Conservation (phyloP, 1,140 invertebrate species). For the Bombus soroeensis region DNA sequence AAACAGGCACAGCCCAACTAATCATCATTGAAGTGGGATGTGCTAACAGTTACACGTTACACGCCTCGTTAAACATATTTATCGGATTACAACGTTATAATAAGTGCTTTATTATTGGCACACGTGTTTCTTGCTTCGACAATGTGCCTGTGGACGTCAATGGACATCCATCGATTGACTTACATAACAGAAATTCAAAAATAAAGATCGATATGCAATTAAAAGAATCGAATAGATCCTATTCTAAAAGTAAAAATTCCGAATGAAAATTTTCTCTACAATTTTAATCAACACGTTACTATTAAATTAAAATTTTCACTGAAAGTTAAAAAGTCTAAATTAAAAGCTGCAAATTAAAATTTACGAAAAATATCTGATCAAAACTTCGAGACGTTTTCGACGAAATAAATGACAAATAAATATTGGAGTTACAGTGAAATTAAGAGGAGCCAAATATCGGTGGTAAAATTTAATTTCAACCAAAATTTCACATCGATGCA, state of each 20-base stretch:
- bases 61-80: slow-evolving; percentile 36
- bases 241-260: neutral
- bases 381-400: neutral
- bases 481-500: neutral
- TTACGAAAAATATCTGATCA: neutral
- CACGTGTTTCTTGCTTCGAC: slow-evolving; percentile 1
- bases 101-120: slow-evolving; percentile 55
- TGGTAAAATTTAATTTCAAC: neutral
- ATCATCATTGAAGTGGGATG: slow-evolving; percentile 28
- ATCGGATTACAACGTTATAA: slow-evolving; percentile 54
- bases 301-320: neutral
- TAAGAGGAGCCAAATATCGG: neutral
- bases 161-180: too few relatives aligned
- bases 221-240: neutral
- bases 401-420: neutral
- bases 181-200: neutral
- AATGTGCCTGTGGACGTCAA: neutral
- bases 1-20: slow-evolving; percentile 24
- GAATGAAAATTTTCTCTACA: neutral
- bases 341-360: neutral
- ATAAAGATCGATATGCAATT: neutral
- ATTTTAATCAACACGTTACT: neutral
- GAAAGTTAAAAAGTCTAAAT: neutral
- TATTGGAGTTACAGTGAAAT: neutral
- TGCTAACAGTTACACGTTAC: slow-evolving; percentile 51